phyloP scores from a whole-genome alignment of 1,140 invertebrate genomes.

The Chlorops oryzae region DNA sequence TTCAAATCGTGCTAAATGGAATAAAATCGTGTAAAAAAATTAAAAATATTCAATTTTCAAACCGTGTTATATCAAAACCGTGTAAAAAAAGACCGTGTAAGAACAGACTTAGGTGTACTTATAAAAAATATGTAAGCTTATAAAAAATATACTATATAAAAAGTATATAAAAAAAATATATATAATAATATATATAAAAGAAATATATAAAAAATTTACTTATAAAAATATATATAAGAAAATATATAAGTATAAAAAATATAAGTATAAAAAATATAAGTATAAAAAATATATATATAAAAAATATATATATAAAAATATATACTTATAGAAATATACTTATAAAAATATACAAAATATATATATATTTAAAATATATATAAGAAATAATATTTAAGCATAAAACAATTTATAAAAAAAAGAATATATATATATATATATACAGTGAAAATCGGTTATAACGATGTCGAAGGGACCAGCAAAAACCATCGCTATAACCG shows the following conservation, averaged over 20 bases:
- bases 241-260: not conserved
- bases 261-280: not conserved
- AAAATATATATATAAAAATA: not conserved
- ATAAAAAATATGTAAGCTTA: not conserved
- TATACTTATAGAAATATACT: not conserved
- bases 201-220: not conserved
- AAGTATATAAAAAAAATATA: not conserved
- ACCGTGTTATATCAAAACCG: too few relatives aligned
- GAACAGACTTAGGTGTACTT: too few relatives aligned
- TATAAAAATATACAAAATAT: not conserved
- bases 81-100: too few relatives aligned
- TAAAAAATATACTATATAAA: not conserved
- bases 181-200: not conserved
- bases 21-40: too few relatives aligned
- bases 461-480: too few relatives aligned
- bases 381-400: not conserved
- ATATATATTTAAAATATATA: not conserved
- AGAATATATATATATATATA: not conserved
- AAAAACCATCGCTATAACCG: too few relatives aligned
- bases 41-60: too few relatives aligned
- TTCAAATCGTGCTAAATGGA: too few relatives aligned
- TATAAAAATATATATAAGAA: not conserved
- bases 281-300: not conserved
- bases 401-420: not conserved
- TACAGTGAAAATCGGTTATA: too few relatives aligned